A percentile compares a stretch with the other conserved stretches of the same genome.
Conservation (phyloP, 2,888 invertebrate genomes). For the Drosophila subsilvestris region DNA sequence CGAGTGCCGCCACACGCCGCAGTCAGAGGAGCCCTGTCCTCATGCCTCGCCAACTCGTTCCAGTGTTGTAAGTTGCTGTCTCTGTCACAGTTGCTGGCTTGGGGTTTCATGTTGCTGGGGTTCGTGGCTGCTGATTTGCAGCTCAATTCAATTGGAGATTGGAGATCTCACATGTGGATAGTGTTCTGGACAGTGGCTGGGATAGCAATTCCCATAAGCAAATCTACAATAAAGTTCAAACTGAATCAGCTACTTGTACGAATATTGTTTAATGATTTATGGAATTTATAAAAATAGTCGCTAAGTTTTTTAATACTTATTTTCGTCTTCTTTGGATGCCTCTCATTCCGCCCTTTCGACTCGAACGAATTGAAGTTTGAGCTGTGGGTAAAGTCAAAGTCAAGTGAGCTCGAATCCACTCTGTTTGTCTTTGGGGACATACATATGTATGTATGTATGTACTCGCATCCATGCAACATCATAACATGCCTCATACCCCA, state of each 20-base stretch:
- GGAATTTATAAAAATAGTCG: no score
- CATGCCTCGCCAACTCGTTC: neutral
- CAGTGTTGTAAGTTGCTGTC: neutral
- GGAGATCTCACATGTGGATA: neutral
- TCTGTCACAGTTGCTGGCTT: neutral
- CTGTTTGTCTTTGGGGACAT: constrained; percentile 13
- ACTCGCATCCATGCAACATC: neutral
- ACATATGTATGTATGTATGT: neutral
- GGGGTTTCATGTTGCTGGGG: no score
- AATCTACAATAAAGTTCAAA: no score
- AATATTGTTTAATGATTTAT: neutral
- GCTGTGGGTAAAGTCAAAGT: neutral
- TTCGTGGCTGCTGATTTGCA: no score
- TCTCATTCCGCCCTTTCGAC: no score
- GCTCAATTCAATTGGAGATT: no score
- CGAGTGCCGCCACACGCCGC: constrained; percentile 72
- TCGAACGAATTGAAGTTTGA: neutral
- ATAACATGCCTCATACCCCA: constrained; percentile 3
- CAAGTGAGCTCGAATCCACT: constrained; percentile 7
- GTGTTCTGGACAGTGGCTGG: no score
- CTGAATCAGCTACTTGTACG: neutral
- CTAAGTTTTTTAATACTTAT: no score
- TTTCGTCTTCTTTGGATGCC: no score
- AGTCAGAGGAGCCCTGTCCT: constrained; percentile 9
- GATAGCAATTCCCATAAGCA: no score